Evolutionary conservation across 2,797 vertebrate species (phyloP).

Genomic region (Etheostoma nigrum): DNA sequence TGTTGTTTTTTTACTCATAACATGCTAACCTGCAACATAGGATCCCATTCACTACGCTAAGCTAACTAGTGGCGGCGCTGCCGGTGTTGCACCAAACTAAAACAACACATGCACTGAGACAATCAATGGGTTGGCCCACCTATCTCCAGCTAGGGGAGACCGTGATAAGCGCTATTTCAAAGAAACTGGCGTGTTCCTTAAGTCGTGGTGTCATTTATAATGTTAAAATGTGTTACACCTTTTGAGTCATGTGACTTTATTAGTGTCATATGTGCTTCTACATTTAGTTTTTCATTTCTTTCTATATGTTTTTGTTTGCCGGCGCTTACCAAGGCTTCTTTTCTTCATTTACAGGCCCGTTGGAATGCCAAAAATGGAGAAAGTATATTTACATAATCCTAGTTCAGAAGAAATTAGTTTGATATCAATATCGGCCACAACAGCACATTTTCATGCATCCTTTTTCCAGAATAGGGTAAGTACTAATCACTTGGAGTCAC

Average conservation of each 20-base stretch:
- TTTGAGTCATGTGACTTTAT: not conserved
- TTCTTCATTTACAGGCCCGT: conserved; percentile 89
- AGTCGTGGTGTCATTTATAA: too few species aligned
- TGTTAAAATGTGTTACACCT: not conserved
- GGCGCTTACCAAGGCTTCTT: conserved; percentile 5
- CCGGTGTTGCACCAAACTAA: too few species aligned
- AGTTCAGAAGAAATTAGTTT: conserved; percentile 99
- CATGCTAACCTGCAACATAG: too few species aligned
- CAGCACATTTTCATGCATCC: conserved; percentile 98
- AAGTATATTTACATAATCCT: conserved; percentile 99
- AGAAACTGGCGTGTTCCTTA: too few species aligned
- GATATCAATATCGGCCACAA: conserved; percentile 99
- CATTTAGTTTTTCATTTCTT: not conserved
- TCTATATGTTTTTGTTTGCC: not conserved
- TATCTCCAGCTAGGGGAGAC: too few species aligned
- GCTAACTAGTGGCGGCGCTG: too few species aligned
- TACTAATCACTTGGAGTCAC: conserved; percentile 37
- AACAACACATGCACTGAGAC: too few species aligned
- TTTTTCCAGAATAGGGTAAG: conserved; percentile 99
- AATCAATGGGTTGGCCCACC: too few species aligned
- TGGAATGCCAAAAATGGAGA: conserved; percentile 99
- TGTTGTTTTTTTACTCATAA: too few species aligned
- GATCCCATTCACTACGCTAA: too few species aligned
- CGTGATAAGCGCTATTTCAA: too few species aligned
- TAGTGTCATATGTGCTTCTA: not conserved